Evolutionary conservation across 2,888 invertebrate genomes (phyloP).

Genomic region (Harpalus rufipes): DNA sequence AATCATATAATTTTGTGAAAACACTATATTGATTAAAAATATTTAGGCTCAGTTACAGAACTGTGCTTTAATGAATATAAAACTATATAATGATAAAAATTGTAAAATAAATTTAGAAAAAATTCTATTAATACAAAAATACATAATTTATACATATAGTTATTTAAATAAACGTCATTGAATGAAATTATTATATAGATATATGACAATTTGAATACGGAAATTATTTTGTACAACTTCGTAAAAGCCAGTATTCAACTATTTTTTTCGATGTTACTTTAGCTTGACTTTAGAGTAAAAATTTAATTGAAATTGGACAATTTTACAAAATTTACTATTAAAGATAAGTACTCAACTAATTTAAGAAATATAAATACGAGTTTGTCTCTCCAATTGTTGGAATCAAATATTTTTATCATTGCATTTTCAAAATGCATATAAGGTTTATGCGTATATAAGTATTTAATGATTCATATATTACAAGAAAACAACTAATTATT

Average conservation of each 20-base stretch:
- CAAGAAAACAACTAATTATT: constrained; percentile 15
- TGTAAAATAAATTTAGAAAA: constrained; percentile 59
- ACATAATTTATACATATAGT: constrained; percentile 60
- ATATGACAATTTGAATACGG: constrained; percentile 58
- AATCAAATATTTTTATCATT: constrained; percentile 49
- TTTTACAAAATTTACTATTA: constrained; percentile 51
- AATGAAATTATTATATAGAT: constrained; percentile 55
- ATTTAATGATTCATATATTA: constrained; percentile 43
- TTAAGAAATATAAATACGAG: constrained; percentile 50
- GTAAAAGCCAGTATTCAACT: constrained; percentile 56
- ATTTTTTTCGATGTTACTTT: constrained; percentile 34
- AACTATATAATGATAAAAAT: constrained; percentile 58
- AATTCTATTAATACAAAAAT: constrained; percentile 52
- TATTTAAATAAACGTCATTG: constrained; percentile 59
- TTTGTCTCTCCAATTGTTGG: constrained; percentile 33
- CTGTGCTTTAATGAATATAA: constrained; percentile 58
- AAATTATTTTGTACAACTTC: constrained; percentile 61
- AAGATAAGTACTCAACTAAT: constrained; percentile 31
- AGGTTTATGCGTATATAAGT: constrained; percentile 36
- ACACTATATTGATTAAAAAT: constrained; percentile 30
- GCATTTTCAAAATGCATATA: constrained; percentile 48
- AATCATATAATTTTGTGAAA: constrained; percentile 49
- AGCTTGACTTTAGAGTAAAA: constrained; percentile 42
- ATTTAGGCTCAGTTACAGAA: constrained; percentile 57
- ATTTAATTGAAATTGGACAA: constrained; percentile 14